Base-by-base conservation (phyloP, 2,888 invertebrate species). In the Quadroppia sp. region DNA sequence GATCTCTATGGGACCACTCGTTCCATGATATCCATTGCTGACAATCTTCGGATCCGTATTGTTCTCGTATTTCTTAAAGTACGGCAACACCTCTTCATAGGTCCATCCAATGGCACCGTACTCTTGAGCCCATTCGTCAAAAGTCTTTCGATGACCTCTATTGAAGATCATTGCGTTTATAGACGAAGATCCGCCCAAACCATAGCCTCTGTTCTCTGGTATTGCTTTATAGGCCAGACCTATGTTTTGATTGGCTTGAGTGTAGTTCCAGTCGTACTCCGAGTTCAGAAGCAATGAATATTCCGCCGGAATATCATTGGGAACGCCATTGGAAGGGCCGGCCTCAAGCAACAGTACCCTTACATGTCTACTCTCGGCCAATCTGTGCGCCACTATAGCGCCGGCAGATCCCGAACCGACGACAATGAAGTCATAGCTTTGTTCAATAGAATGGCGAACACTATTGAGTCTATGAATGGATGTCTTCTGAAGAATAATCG, bases 401-500 rank as follows among this genome's bases (percentile, higher is more conserved):
- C 73, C 73, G 28, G 73, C 32, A 71, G 45, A 42, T n/a, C 73
- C 73, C 11, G 64, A 32, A 7, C 73, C 73, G 42, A 73, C n/a
- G 7, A 73, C 50, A n/a, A 73, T 64, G 13, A 67, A 73, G 20
- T 73, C 73, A 67, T 73, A 73, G n/a, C n/a, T n/a, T n/a, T n/a
- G n/a, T n/a, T n/a, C n/a, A n/a, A n/a, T n/a, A n/a, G n/a, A n/a
- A n/a, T n/a, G n/a, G n/a, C n/a, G n/a, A n/a, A n/a, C n/a, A n/a
- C n/a, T n/a, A n/a, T n/a, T n/a, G n/a, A n/a, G n/a, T n/a, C n/a
- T n/a, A n/a, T n/a, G n/a, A n/a, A n/a, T n/a, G n/a, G n/a, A n/a
- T n/a, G n/a, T n/a, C n/a, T n/a, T n/a, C n/a, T n/a, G n/a, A n/a
- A n/a, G n/a, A n/a, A n/a, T n/a, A n/a, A n/a, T n/a, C n/a, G n/a